Evolutionary conservation across 2,113 vertebrate species (phyloP).

Genomic region (Pristiophorus japonicus): DNA sequence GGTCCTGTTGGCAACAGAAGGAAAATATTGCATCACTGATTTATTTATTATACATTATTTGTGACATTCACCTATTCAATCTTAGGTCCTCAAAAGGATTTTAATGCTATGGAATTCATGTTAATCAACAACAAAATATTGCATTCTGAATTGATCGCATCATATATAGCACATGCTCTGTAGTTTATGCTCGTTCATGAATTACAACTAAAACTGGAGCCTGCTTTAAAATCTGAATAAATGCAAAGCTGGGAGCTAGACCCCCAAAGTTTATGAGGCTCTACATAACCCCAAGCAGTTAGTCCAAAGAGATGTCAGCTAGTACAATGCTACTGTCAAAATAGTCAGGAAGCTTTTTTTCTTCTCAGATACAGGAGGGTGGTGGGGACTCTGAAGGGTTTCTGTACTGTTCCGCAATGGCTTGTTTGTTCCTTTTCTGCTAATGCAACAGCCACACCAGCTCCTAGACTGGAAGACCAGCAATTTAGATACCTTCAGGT

Average conservation of each 20-base stretch:
- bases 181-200: too few species aligned
- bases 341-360: neutral
- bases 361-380: neutral
- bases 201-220: too few species aligned
- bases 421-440: neutral
- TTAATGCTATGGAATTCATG: neutral
- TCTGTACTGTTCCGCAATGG: neutral
- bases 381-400: neutral
- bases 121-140: neutral
- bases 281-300: neutral
- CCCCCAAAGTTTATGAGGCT: neutral
- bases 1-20: constrained; percentile 61
- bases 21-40: neutral
- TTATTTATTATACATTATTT: neutral
- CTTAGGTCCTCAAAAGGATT: neutral
- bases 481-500: neutral
- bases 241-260: neutral
- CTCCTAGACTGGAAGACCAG: neutral
- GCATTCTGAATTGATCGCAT: too few species aligned
- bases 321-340: neutral
- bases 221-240: too few species aligned
- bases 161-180: too few species aligned
- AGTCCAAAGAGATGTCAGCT: neutral
- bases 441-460: neutral
- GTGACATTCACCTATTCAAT: neutral